A percentile compares a stretch with the other conserved stretches of the same genome.
phyloP scores from a whole-genome alignment of 1,140 invertebrate species.

The Aphidius gifuensis region DNA sequence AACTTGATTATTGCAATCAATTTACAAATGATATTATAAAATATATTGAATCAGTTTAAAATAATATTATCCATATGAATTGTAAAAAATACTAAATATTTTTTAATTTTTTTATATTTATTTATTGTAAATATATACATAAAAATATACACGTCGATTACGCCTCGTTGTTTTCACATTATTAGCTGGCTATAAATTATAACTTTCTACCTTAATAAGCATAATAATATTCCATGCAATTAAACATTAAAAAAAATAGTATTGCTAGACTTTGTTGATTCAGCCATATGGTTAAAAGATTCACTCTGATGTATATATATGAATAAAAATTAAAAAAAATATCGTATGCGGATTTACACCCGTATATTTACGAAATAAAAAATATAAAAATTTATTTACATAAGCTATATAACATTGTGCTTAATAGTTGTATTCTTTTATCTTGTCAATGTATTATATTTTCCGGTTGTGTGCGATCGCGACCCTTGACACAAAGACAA shows the following conservation, averaged over 20 bases:
- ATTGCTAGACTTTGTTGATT: neutral
- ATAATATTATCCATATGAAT: no score
- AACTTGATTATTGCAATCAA: no score
- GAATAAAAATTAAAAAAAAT: no score
- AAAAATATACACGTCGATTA: no score
- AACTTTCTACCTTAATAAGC: conserved; percentile 56
- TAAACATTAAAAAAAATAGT: conserved; percentile 26
- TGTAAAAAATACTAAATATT: no score
- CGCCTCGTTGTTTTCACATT: no score
- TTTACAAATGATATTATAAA: no score
- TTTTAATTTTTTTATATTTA: no score
- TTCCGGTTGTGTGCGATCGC: conserved; percentile 33
- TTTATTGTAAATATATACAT: no score
- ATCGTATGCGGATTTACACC: no score
- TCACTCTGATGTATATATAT: no score
- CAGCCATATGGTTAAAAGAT: neutral
- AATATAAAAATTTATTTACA: conserved; percentile 1
- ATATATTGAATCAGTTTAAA: no score
- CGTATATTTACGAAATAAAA: conserved; percentile 6
- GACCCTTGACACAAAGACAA: conserved; percentile 52
- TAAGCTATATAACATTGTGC: conserved; percentile 3
- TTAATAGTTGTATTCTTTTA: conserved; percentile 2
- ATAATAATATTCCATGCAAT: conserved; percentile 51
- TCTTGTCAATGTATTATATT: conserved; percentile 34
- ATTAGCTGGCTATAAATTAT: conserved; percentile 48